Evolutionary conservation across 2,797 vertebrate genomes (phyloP).

Genomic region (Tarsius wallacei): DNA sequence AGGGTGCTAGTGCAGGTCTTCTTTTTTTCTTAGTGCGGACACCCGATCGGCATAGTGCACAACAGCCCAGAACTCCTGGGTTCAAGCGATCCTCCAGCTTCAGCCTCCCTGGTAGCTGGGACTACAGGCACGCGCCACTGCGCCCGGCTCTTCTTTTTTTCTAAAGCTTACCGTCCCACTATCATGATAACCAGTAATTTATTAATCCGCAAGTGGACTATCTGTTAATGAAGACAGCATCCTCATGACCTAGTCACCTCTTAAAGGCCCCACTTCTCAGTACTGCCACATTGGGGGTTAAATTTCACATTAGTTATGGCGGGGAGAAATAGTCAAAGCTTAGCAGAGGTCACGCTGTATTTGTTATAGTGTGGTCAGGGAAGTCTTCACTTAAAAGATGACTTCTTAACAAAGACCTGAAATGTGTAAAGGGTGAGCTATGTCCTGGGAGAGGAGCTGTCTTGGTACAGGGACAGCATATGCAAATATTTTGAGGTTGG

Average conservation of each 20-base stretch:
- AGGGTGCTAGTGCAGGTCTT: neutral
- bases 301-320: neutral
- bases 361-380: constrained; percentile 6
- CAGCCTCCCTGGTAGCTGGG: no score
- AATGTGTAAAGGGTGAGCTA: neutral
- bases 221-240: neutral
- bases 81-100: no score
- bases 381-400: neutral
- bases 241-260: neutral
- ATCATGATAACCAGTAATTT: neutral
- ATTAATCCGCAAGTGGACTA: neutral
- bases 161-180: neutral
- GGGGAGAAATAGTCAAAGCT: neutral
- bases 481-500: neutral
- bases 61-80: no score
- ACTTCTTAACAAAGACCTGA: constrained; percentile 32
- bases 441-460: neutral
- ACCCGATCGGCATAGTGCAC: no score
- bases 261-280: neutral
- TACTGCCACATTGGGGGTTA: neutral
- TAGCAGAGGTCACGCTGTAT: neutral
- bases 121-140: no score
- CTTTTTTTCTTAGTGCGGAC: no score
- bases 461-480: neutral
- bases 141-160: neutral